These are phyloP conservation scores for Allobates femoralis DNA, from an alignment of 2,797 vertebrate genomes.

Conservation along the genomic window DNA sequence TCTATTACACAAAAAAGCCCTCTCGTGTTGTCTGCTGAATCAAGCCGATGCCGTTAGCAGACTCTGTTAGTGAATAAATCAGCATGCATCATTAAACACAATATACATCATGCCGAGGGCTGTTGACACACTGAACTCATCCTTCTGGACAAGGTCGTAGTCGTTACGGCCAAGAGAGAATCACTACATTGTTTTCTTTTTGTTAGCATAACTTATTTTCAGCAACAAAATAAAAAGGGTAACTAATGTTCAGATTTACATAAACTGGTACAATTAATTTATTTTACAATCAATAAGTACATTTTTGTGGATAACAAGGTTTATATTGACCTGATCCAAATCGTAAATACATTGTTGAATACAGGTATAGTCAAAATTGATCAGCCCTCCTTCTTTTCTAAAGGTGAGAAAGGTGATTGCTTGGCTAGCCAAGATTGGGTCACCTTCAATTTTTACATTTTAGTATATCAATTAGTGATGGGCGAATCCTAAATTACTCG, in stretches of 20 bases:
- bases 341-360: not conserved
- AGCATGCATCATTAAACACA: conserved; percentile 62
- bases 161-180: not conserved
- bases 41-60: conserved; percentile 38
- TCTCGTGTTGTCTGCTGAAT: conserved; percentile 23
- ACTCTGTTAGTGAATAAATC: conserved; percentile 59
- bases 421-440: not conserved
- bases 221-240: not conserved
- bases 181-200: conserved; percentile 13
- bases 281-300: too few species aligned
- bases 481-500: too few species aligned
- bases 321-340: not conserved
- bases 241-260: not conserved
- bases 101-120: conserved; percentile 52
- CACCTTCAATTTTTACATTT: too few species aligned
- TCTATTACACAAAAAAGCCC: conserved; percentile 4
- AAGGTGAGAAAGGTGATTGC: not conserved
- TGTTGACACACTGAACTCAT: conserved; percentile 59
- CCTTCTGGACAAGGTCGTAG: conserved; percentile 60
- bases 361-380: not conserved
- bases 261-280: not conserved
- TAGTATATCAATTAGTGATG: too few species aligned
- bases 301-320: not conserved
- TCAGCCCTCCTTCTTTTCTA: not conserved
- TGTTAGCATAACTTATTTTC: conserved; percentile 5